phyloP scores from a whole-genome alignment of 2,797 vertebrate species.

The Lepilemur ruficaudatus region DNA sequence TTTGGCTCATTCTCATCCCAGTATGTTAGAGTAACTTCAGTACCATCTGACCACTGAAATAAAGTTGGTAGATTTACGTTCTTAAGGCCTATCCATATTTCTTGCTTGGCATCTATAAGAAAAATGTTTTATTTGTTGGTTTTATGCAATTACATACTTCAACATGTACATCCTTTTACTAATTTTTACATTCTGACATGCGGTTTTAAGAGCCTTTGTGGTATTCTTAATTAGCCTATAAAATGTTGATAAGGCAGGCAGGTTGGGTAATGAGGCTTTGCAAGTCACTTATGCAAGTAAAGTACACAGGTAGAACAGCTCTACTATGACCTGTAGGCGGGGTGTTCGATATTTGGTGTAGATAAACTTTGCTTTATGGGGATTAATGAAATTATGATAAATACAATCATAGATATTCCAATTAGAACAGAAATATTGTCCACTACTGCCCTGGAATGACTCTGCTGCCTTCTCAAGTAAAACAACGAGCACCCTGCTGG shows the following conservation, averaged over 20 bases:
- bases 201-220: neutral
- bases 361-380: neutral
- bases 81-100: slow-evolving; percentile 92
- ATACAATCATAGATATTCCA: neutral
- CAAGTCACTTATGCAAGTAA: neutral
- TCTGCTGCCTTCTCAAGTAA: neutral
- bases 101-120: slow-evolving; percentile 83
- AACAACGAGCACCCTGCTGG: neutral
- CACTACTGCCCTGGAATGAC: neutral
- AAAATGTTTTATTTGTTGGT: neutral
- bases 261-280: neutral
- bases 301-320: neutral
- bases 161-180: neutral
- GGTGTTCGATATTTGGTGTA: neutral
- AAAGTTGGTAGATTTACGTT: slow-evolving; percentile 82
- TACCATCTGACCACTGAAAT: slow-evolving; percentile 90
- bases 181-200: neutral
- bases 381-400: neutral
- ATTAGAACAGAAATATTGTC: slow-evolving; percentile 14
- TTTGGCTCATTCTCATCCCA: slow-evolving; percentile 92
- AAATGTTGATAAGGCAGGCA: neutral
- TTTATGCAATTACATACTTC: neutral
- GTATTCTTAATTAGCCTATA: neutral
- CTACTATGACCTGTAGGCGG: no score
- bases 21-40: slow-evolving; percentile 89